phyloP scores from a whole-genome alignment of 1,140 invertebrate genomes.

The Hypothenemus hampei region DNA sequence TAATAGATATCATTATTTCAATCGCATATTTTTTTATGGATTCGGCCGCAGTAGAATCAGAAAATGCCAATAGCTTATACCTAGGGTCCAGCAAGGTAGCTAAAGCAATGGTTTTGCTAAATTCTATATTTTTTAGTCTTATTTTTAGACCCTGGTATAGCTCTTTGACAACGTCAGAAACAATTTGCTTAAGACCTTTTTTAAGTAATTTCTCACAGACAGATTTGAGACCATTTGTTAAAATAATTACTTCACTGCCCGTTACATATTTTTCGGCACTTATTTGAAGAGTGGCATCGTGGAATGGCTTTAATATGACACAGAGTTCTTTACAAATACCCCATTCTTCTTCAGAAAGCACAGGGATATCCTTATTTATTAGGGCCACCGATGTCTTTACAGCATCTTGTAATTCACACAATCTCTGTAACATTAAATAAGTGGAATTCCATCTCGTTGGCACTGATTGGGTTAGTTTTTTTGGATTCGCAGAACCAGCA shows the following conservation, averaged over 20 bases:
- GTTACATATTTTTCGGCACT: slow-evolving; percentile 26
- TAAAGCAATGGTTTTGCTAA: slow-evolving; percentile 5
- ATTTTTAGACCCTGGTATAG: slow-evolving; percentile 11
- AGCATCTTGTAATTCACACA: slow-evolving; percentile 30
- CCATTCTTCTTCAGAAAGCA: slow-evolving; percentile 23
- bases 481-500: slow-evolving; percentile 24
- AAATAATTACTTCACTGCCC: slow-evolving; percentile 13
- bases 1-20: neutral
- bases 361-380: slow-evolving; percentile 9
- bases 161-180: neutral
- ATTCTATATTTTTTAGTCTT: slow-evolving; percentile 18
- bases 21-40: slow-evolving; percentile 5
- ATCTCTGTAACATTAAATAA: slow-evolving; percentile 39
- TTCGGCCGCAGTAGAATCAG: slow-evolving; percentile 9
- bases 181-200: neutral
- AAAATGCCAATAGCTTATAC: slow-evolving; percentile 20
- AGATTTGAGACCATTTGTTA: slow-evolving; percentile 20
- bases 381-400: slow-evolving; percentile 18
- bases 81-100: slow-evolving; percentile 20
- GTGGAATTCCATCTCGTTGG: slow-evolving; percentile 42
- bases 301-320: slow-evolving; percentile 25
- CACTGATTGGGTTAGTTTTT: slow-evolving; percentile 35
- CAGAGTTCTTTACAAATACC: slow-evolving; percentile 19
- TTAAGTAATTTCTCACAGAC: slow-evolving; percentile 9
- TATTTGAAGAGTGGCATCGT: slow-evolving; percentile 20